phyloP scores from a whole-genome alignment of 2,113 vertebrate genomes.

The Aegotheles bennettii region DNA sequence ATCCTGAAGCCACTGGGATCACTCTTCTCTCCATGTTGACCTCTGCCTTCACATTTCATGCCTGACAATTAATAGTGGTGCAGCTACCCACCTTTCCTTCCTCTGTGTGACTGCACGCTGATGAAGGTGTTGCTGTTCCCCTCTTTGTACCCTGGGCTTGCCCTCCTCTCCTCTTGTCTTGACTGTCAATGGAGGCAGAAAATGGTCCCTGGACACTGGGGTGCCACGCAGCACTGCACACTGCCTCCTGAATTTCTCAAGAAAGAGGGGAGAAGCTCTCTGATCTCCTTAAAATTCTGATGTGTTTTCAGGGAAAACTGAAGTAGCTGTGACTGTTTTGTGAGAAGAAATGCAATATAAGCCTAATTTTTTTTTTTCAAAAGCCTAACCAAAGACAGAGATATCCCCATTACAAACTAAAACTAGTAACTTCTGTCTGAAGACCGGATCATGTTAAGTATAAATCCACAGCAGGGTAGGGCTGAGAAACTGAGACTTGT shows the following conservation, averaged over 20 bases:
- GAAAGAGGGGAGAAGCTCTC: neutral
- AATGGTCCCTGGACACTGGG: neutral
- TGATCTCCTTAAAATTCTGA: neutral
- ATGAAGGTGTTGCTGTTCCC: neutral
- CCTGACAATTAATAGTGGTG: fast-evolving
- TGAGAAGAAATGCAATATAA: constrained; percentile 1
- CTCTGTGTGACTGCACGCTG: fast-evolving
- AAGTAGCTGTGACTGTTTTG: neutral
- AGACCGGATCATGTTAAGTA: neutral
- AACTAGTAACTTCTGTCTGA: neutral
- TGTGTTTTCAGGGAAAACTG: neutral
- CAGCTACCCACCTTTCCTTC: neutral
- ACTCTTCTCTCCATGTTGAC: neutral
- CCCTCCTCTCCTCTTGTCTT: neutral
- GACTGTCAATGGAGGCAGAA: neutral
- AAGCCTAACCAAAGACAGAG: neutral
- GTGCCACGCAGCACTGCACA: neutral
- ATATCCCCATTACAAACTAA: constrained; percentile 40
- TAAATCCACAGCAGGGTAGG: neutral
- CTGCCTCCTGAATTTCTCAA: neutral
- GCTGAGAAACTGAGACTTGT: neutral
- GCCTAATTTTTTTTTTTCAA: neutral
- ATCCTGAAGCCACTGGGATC: neutral
- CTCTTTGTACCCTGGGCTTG: neutral
- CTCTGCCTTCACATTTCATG: neutral